Evolutionary conservation across 2,888 invertebrate genomes (phyloP).

Genomic region (Cactoblastis cactorum): DNA sequence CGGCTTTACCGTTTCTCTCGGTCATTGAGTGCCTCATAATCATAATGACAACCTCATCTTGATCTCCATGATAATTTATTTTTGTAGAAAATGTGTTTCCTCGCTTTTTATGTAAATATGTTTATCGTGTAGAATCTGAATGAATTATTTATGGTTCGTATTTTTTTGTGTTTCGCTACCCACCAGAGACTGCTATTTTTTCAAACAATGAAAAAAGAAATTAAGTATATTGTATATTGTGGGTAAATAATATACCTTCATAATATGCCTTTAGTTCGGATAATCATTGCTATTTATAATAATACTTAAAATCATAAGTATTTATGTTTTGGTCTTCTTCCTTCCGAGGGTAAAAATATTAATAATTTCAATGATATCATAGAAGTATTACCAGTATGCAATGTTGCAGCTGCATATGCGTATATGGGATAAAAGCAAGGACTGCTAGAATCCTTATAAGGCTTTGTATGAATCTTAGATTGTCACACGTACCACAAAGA

Average conservation of each 20-base stretch:
- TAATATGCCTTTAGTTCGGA: too few species aligned
- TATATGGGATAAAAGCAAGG: neutral
- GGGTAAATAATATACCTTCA: too few species aligned
- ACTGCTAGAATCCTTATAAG: neutral
- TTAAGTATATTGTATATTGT: too few species aligned
- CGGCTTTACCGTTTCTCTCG: neutral
- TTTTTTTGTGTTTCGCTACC: too few species aligned
- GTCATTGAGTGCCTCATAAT: neutral
- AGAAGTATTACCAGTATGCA: neutral
- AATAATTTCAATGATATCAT: neutral
- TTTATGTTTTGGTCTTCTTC: too few species aligned
- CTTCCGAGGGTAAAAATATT: neutral
- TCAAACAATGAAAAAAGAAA: too few species aligned
- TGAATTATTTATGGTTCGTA: neutral
- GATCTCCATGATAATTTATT: neutral
- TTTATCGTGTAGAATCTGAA: neutral
- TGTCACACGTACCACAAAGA: neutral
- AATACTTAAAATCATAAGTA: too few species aligned
- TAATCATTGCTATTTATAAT: too few species aligned
- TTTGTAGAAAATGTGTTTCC: neutral
- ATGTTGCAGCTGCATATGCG: neutral
- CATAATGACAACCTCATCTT: neutral
- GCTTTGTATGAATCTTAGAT: neutral
- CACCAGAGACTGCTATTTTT: too few species aligned
- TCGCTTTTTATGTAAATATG: neutral